phyloP scores from a whole-genome alignment of 2,888 invertebrate species.

The Harpalus rufipes region DNA sequence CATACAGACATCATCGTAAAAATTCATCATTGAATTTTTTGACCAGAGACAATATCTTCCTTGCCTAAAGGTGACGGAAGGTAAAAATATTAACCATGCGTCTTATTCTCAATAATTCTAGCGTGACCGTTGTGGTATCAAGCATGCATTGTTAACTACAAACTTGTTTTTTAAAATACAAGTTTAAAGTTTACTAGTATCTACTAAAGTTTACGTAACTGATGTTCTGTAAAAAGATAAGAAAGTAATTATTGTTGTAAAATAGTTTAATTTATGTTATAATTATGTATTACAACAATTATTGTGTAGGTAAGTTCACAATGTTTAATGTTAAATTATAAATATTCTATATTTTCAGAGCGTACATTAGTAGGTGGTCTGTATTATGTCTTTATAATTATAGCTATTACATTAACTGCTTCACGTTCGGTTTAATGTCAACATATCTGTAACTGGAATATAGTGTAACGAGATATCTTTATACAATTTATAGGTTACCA shows the following conservation, averaged over 20 bases:
- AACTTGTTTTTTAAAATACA: no score
- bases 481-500: constrained; percentile 20
- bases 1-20: no score
- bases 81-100: no score
- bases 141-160: no score
- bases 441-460: not conserved
- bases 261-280: not conserved
- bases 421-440: not conserved
- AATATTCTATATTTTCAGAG: not conserved
- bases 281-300: not conserved
- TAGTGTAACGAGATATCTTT: constrained; percentile 7
- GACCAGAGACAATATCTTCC: no score
- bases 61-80: no score
- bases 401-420: not conserved
- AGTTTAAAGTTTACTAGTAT: no score
- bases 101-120: no score
- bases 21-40: no score
- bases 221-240: not conserved
- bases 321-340: not conserved
- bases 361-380: not conserved
- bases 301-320: not conserved
- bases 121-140: no score
- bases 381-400: constrained; percentile 4
- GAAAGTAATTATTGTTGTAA: not conserved
- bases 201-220: not conserved